Conservation (phyloP, 1,140 invertebrate species). For the Telenomus remus region DNA sequence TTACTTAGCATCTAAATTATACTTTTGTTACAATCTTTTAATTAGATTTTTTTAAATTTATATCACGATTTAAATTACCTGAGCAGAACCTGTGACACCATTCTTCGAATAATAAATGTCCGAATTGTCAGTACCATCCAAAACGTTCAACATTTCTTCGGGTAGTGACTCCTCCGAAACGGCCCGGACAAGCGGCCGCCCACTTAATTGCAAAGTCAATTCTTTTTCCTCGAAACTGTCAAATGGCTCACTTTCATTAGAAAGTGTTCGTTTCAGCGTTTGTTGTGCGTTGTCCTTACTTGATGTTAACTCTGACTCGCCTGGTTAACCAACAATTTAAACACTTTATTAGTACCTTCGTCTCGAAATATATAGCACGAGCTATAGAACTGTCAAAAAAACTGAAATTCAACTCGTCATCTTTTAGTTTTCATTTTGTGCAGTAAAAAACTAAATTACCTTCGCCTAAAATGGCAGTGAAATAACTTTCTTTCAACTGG, state of each 20-base stretch:
- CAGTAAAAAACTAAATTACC: neutral
- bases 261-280: slow-evolving; percentile 54
- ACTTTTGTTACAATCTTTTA: no score
- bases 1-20: slow-evolving; percentile 8
- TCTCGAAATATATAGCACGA: no score
- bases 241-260: slow-evolving; percentile 66
- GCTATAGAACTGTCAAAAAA: no score
- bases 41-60: no score
- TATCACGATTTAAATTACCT: no score
- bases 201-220: slow-evolving; percentile 52
- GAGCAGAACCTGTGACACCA: no score
- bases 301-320: slow-evolving; percentile 4
- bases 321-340: slow-evolving; percentile 14
- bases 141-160: slow-evolving; percentile 65
- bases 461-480: slow-evolving; percentile 24
- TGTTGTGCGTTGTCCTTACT: slow-evolving; percentile 4
- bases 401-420: no score
- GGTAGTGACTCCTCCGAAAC: slow-evolving; percentile 73
- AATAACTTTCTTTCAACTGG: slow-evolving; percentile 22
- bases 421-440: no score
- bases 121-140: slow-evolving; percentile 54
- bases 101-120: slow-evolving; percentile 55
- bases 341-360: neutral
- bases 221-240: slow-evolving; percentile 66
- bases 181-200: slow-evolving; percentile 58